A percentile compares a stretch with the other conserved stretches of the same genome.
These are phyloP conservation scores for Micropterix aruncella DNA, from an alignment of 2,888 invertebrate species.

Conservation along the genomic window DNA sequence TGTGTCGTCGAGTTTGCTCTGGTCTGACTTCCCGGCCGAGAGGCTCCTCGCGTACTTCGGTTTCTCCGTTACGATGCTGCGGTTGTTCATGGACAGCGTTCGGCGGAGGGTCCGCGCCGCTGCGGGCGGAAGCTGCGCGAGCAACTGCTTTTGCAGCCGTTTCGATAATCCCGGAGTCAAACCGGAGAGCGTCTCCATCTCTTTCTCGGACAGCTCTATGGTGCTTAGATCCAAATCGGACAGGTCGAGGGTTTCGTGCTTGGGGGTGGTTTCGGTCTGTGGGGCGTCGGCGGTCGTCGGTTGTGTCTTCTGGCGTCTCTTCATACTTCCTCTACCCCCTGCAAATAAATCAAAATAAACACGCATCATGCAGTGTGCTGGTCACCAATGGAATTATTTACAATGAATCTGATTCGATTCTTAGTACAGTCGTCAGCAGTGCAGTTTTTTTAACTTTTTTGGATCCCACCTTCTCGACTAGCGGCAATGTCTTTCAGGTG, in stretches of 20 bases:
- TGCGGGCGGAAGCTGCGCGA: slow-evolving; percentile 54
- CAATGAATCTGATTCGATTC: slow-evolving; percentile 22
- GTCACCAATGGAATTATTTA: slow-evolving; percentile 25
- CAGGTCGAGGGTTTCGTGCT: slow-evolving; percentile 30
- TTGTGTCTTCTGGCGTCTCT: slow-evolving; percentile 25
- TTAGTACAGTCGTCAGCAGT: too few species aligned
- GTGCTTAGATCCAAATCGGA: slow-evolving; percentile 53
- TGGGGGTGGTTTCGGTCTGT: slow-evolving; percentile 18
- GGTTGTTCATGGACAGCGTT: slow-evolving; percentile 39
- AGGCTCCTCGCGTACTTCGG: slow-evolving; percentile 23
- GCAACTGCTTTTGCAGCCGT: slow-evolving; percentile 54
- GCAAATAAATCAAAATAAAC: slow-evolving; percentile 35
- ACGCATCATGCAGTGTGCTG: slow-evolving; percentile 40
- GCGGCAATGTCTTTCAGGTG: too few species aligned
- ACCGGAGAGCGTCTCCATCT: slow-evolving; percentile 52
- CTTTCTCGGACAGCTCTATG: slow-evolving; percentile 53
- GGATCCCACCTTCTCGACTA: too few species aligned
- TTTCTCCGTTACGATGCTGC: slow-evolving; percentile 9
- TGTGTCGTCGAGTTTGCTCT: slow-evolving; percentile 7
- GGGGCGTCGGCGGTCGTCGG: slow-evolving; percentile 4
- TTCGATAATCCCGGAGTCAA: slow-evolving; percentile 58
- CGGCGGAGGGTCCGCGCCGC: slow-evolving; percentile 52
- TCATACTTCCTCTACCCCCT: slow-evolving; percentile 30
- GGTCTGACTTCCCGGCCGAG: slow-evolving; percentile 19
- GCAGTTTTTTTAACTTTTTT: too few species aligned